phyloP scores from a whole-genome alignment of 2,888 invertebrate genomes.

The Petrophora chlorosata region DNA sequence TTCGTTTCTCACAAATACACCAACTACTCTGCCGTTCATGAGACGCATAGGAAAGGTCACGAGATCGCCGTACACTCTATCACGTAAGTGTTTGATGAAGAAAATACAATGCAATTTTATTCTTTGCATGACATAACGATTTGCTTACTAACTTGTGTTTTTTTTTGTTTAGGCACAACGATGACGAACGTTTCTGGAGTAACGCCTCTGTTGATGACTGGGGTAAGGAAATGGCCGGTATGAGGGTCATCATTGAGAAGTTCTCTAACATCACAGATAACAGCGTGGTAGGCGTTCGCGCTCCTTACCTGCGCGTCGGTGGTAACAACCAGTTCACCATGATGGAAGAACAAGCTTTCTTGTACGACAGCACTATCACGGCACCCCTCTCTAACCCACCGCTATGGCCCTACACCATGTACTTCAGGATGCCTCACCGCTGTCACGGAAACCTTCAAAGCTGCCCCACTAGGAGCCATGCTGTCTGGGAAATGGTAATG shows the following conservation, averaged over 20 bases:
- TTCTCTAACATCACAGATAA: conserved; percentile 95
- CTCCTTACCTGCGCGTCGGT: conserved; percentile 95
- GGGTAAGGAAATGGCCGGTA: conserved; percentile 98
- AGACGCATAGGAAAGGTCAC: conserved; percentile 95
- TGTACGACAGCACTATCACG: conserved; percentile 97
- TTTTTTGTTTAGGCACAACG: conserved; percentile 88
- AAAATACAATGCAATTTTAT: neutral
- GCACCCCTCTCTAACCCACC: conserved; percentile 95
- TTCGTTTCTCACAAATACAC: conserved; percentile 97
- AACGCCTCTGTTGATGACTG: conserved; percentile 96
- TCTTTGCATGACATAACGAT: neutral
- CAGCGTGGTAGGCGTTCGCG: conserved; percentile 95
- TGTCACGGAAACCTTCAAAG: conserved; percentile 96
- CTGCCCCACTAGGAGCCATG: conserved; percentile 95
- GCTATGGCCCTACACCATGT: conserved; percentile 99
- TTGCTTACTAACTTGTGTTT: neutral
- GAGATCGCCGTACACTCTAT: conserved; percentile 97
- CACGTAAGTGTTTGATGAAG: conserved; percentile 86
- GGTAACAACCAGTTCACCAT: conserved; percentile 98
- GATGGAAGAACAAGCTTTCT: conserved; percentile 98
- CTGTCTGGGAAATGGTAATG: conserved; percentile 98
- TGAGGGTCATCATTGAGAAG: conserved; percentile 95
- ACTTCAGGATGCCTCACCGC: conserved; percentile 97
- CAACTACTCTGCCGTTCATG: conserved; percentile 96
- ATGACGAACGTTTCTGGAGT: conserved; percentile 96